Conservation (phyloP, 2,797 vertebrate species). For the Acanthurus lineatus region DNA sequence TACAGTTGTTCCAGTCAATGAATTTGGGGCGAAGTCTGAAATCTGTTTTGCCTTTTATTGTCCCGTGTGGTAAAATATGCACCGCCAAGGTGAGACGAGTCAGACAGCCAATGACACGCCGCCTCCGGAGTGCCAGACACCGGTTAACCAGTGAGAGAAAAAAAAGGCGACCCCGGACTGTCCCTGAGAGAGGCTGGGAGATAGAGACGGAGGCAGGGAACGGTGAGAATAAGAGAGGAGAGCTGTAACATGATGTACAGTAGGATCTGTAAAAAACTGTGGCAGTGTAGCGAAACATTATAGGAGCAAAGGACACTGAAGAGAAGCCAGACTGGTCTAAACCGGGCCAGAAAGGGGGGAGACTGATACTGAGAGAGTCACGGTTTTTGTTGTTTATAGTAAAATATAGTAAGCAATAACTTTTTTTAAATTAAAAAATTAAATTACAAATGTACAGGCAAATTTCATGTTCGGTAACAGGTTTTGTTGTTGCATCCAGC, state of each 20-base stretch:
- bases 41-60: conserved; percentile 87
- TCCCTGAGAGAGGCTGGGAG: conserved; percentile 59
- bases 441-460: background rate
- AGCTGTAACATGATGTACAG: conserved; percentile 62
- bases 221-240: conserved; percentile 52
- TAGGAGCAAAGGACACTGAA: conserved; percentile 53
- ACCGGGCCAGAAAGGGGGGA: conserved; percentile 33
- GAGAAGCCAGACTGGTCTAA: conserved; percentile 58
- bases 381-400: conserved; percentile 22
- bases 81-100: conserved; percentile 83
- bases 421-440: conserved; percentile 1
- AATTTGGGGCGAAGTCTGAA: conserved; percentile 85
- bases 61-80: conserved; percentile 84
- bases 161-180: conserved; percentile 51
- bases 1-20: conserved; percentile 88
- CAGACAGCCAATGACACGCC: conserved; percentile 82
- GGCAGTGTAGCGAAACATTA: conserved; percentile 54
- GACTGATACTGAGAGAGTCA: conserved; percentile 30
- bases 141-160: conserved; percentile 79
- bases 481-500: conserved; percentile 4
- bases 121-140: conserved; percentile 76
- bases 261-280: conserved; percentile 44
- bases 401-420: background rate
- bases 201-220: conserved; percentile 43
- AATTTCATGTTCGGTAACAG: background rate